Evolutionary conservation across 2,797 vertebrate genomes (phyloP).

Genomic region (Coendou prehensilis): DNA sequence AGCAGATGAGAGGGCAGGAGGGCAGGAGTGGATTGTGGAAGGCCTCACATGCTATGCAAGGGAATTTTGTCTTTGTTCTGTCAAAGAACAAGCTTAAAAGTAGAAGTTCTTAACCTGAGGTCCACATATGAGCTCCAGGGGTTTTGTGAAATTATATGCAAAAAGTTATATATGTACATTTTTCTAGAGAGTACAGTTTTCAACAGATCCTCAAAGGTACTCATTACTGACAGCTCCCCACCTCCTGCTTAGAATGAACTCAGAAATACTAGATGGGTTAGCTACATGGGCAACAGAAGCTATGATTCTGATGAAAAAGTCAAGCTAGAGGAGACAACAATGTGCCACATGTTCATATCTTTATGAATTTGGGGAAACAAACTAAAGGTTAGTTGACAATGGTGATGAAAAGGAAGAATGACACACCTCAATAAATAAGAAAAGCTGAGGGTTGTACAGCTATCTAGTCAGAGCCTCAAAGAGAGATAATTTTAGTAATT

Average conservation of each 20-base stretch:
- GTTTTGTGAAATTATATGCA: conserved; percentile 30
- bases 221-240: background rate
- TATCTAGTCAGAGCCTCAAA: background rate
- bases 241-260: background rate
- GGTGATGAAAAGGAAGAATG: conserved; percentile 37
- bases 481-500: conserved; percentile 6
- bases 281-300: background rate
- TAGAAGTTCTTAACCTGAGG: background rate
- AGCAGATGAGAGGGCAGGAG: background rate
- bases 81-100: conserved; percentile 36
- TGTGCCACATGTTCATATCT: background rate
- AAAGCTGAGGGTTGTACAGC: background rate
- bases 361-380: background rate
- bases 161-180: background rate
- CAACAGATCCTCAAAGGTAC: conserved; percentile 7
- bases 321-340: background rate
- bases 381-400: background rate
- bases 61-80: background rate
- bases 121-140: background rate
- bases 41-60: background rate
- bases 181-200: conserved; percentile 10
- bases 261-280: background rate
- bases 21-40: background rate
- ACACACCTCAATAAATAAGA: background rate
- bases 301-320: background rate